A percentile compares a stretch with the other conserved stretches of the same genome.
Conservation (phyloP, 2,113 vertebrate species). For the Tachysurus fulvidraco region DNA sequence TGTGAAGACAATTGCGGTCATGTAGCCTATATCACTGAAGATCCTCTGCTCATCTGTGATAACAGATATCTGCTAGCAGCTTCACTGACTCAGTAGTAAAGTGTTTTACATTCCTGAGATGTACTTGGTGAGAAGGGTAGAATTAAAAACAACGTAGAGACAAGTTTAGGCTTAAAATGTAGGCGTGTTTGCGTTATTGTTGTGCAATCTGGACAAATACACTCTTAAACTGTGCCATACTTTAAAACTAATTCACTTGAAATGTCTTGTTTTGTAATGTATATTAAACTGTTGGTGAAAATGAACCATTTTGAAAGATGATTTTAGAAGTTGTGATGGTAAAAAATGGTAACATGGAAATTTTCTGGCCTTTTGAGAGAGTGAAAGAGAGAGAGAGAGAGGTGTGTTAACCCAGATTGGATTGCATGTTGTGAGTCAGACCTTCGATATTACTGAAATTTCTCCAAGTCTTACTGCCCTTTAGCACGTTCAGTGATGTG, state of each 20-base stretch:
- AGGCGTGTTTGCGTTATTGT: slow-evolving; percentile 12
- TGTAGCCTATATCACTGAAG: background rate
- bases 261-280: background rate
- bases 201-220: slow-evolving; percentile 19
- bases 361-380: background rate
- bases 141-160: slow-evolving; percentile 36
- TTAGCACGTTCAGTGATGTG: background rate
- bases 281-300: background rate
- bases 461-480: background rate
- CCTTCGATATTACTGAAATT: background rate
- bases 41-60: background rate
- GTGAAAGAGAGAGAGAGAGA: background rate
- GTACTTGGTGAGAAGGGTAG: background rate
- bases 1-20: background rate
- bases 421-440: background rate
- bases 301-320: background rate
- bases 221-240: background rate
- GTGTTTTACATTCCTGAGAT: slow-evolving; percentile 35
- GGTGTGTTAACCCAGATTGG: background rate
- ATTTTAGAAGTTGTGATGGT: background rate
- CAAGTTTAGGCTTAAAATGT: slow-evolving; percentile 36
- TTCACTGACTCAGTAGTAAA: slow-evolving; percentile 20
- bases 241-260: background rate
- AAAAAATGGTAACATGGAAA: background rate
- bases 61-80: background rate